phyloP scores from a whole-genome alignment of 2,797 vertebrate species.

The Protosalanx chinensis region DNA sequence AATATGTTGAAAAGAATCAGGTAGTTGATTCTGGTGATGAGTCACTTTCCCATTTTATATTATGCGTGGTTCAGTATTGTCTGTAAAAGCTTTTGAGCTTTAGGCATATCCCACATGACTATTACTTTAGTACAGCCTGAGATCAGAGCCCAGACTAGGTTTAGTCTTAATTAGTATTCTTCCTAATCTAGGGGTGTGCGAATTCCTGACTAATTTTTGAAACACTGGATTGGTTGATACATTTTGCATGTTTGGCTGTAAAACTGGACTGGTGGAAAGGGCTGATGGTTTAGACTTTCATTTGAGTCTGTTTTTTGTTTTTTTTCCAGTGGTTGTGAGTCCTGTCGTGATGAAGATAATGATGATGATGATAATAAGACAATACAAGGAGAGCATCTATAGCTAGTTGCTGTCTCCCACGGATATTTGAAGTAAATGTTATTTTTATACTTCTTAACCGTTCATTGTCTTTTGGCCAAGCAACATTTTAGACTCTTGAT shows the following conservation, averaged over 20 bases:
- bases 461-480: conserved; percentile 35
- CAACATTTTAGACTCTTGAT: conserved; percentile 56
- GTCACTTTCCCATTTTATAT: conserved; percentile 4
- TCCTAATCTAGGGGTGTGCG: conserved; percentile 42
- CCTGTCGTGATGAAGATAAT: conserved; percentile 6
- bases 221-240: conserved; percentile 45
- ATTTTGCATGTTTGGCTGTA: conserved; percentile 60
- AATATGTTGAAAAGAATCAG: conserved; percentile 13
- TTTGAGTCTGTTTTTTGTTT: conserved; percentile 46
- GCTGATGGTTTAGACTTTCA: conserved; percentile 40
- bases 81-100: conserved; percentile 24
- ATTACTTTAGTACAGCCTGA: conserved; percentile 16
- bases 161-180: conserved; percentile 52
- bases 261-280: conserved; percentile 55
- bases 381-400: conserved; percentile 32
- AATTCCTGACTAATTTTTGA: conserved; percentile 24
- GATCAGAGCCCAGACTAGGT: conserved; percentile 36
- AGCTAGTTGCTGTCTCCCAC: conserved; percentile 36
- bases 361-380: conserved; percentile 25
- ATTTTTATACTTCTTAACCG: conserved; percentile 60
- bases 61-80: conserved; percentile 11
- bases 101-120: conserved; percentile 36
- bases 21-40: neutral
- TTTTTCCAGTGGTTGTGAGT: conserved; percentile 48
- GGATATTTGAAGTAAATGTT: conserved; percentile 37